Evolutionary conservation across 2,113 vertebrate species (phyloP).

Genomic region (Scopus umbretta): DNA sequence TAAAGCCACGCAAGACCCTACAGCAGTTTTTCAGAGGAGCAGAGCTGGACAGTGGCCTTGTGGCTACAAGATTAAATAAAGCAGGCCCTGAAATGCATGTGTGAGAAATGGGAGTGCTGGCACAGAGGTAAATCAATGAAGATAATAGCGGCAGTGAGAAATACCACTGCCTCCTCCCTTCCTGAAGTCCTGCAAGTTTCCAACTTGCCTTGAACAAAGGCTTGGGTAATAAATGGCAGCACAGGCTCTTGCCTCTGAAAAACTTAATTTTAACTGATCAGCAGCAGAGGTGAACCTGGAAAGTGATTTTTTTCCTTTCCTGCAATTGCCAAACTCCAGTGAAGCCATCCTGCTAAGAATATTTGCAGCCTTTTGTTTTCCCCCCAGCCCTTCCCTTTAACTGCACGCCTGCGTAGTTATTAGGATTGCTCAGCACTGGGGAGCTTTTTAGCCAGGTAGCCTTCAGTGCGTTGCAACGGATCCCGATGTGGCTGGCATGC

Average conservation of each 20-base stretch:
- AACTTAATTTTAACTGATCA: not conserved
- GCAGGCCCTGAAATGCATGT: not conserved
- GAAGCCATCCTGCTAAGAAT: not conserved
- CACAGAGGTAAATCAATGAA: not conserved
- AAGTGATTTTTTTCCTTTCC: not conserved
- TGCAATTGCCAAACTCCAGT: accelerated
- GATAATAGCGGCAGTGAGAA: not conserved
- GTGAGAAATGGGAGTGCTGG: not conserved
- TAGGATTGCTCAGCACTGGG: not conserved
- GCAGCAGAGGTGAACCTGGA: not conserved
- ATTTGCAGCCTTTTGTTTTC: not conserved
- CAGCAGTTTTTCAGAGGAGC: not conserved
- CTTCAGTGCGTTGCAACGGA: not conserved
- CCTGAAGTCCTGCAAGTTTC: not conserved
- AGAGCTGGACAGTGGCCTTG: not conserved
- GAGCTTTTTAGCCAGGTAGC: not conserved
- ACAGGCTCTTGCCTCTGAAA: not conserved
- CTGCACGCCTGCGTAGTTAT: too few relatives aligned
- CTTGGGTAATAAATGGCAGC: not conserved
- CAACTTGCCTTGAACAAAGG: not conserved
- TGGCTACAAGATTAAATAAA: not conserved
- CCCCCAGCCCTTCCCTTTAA: not conserved
- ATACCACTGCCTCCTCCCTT: not conserved
- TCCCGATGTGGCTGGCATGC: accelerated
- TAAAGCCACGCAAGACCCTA: not conserved